Conservation (phyloP, 2,113 vertebrate species). For the Paedocypris sp. region DNA sequence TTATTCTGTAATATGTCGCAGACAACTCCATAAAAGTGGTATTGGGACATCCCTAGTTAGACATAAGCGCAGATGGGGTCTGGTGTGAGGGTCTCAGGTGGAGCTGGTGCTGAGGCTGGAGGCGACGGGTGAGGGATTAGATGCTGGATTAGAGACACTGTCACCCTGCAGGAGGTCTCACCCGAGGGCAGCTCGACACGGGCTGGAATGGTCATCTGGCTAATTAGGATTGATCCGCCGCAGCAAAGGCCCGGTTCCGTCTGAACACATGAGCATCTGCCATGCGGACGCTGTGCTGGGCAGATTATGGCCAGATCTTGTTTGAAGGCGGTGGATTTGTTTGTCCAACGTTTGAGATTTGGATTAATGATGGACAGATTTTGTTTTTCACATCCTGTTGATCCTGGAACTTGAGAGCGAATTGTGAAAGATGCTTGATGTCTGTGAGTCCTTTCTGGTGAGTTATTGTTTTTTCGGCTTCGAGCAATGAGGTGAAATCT, state of each 20-base stretch:
- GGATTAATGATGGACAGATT: not conserved
- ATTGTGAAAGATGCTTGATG: too few relatives aligned
- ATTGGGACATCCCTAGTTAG: too few relatives aligned
- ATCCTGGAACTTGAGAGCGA: not conserved
- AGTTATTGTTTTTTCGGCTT: too few relatives aligned
- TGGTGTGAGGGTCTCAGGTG: not conserved
- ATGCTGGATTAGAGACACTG: slow-evolving; percentile 11
- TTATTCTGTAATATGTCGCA: too few relatives aligned
- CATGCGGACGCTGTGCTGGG: not conserved
- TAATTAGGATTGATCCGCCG: slow-evolving; percentile 18
- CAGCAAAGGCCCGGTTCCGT: slow-evolving; percentile 1
- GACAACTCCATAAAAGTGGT: too few relatives aligned
- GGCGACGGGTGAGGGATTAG: slow-evolving; percentile 1
- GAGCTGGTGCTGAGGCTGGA: not conserved
- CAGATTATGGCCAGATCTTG: not conserved
- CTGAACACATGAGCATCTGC: slow-evolving; percentile 10
- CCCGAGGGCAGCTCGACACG: not conserved
- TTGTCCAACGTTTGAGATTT: not conserved
- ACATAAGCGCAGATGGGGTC: slow-evolving; percentile 7
- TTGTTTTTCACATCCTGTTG: not conserved
- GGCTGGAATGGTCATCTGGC: slow-evolving; percentile 2
- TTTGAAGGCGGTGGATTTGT: not conserved
- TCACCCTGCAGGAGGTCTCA: not conserved
- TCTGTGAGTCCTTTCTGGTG: too few relatives aligned
- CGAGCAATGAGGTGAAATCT: too few relatives aligned